Evolutionary conservation across 2,113 vertebrate genomes (phyloP), one percentile per base, ranked within the genome.

Genomic region (Phalacrocorax aristotelis): DNA sequence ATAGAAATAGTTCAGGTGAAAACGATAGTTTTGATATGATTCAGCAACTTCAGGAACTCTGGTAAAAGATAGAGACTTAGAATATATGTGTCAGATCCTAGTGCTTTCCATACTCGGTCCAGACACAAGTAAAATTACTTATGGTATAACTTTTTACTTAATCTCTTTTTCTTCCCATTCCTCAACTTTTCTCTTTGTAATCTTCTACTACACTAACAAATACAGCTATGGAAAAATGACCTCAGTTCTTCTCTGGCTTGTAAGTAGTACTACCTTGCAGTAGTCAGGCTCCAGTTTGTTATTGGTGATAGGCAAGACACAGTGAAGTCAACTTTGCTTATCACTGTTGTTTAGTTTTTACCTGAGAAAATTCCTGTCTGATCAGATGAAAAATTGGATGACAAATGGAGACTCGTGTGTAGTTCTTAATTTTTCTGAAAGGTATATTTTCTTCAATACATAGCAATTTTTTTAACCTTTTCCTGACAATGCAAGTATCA

Each of bases 171-270:
- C 86, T 95, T 90, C 77, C 64, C 19, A 93, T 74, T 92, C 85
- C 78, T 83, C 61, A 93, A 95, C 70, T 92, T 94, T 87, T 89
- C 70, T 91, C 77, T 95, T 91, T 89, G 26, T 97, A 97, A 96
- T 58, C 88, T 95, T 87, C 91, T 94, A 89, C 93, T 96, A 95
- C 83, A 81, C 86, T 97, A 60, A 95, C 97, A 92, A 91, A 97
- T 93, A 95, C 89, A 95, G 83, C 86, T 95, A 84, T 95, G 95
- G 83, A 92, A 96, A 91, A 96, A 96, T 95, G 95, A 87, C 87
- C 51, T 95, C 94, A 95, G 84, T 97, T 96, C 86, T 97, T 97
- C 95, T 97, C 77, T 95, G 96, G 89, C 49, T 97, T 97, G 94
- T 97, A 93, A 97, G 95, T 97, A 97, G 90, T 91, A 65, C 66